Base-by-base conservation (phyloP, 1,140 invertebrate species). In the Hylyphantes graminicola region DNA sequence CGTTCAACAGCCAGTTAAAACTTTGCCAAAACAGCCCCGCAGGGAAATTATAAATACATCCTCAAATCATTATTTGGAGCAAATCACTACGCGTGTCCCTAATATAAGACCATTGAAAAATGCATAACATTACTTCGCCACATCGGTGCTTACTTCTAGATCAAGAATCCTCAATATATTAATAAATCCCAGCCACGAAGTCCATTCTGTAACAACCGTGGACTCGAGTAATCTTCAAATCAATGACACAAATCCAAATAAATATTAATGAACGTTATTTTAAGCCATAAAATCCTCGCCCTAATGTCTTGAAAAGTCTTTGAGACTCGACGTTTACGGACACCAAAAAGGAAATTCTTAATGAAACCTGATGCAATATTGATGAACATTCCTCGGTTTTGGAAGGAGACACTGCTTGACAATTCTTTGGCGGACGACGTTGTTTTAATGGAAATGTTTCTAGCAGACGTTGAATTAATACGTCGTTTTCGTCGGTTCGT, bases 261-360 rank as follows among this genome's bases (percentile, higher is more conserved):
- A 80, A 80, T 80, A 80, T 80, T 80, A 70, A 68, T 80, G 77
- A 80, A 80, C 63, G 21, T 61, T 80, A 80, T 70, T 70, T 80
- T 54, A 35, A 54, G 63, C 53, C 12, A 48, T 17, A 48, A 54
- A 48, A 57, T 74, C 55, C 13, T 0, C 72, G 13, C 17, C 8
- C 19, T n/a, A 13, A 59, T 13, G 13, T 70, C 68, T 51, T 53
- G 51, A 70, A n/a, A n/a, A 11, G 6, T 53, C 12, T 35, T n/a
- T n/a, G n/a, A 63, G 64, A 76, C 55, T 76, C 35, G 51, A 10
- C 48, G 35, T 63, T 64, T 50, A 61, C n/a, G 48, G 67, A 50
- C 48, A 57, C 12, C 35, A 53, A 19, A 21, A 76, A 77, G 35
- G 75, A 77, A 51, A n/a, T 15, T 59, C 51, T 63, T 80, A 80